These are phyloP conservation scores for Muscidifurax raptorellus DNA, from an alignment of 1,140 invertebrate genomes.

Conservation along the genomic window DNA sequence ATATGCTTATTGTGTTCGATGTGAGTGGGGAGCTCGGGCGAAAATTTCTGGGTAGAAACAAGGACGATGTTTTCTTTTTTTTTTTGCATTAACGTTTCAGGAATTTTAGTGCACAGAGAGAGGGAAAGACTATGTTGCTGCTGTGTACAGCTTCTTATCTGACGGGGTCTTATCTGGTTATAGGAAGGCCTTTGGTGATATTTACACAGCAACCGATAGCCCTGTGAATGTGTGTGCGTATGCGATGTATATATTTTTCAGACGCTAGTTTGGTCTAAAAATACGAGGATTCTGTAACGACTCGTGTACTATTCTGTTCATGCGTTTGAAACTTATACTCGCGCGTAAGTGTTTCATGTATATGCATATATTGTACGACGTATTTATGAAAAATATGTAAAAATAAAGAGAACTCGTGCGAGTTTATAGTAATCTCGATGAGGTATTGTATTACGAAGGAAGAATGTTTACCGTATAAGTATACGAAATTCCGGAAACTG, in stretches of 20 bases:
- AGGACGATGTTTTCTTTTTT: background rate
- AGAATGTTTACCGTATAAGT: too few relatives aligned
- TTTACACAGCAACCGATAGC: constrained; percentile 62
- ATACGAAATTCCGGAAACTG: background rate
- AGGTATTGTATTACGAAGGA: too few relatives aligned
- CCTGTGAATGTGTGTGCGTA: too few relatives aligned
- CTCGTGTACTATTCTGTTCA: background rate
- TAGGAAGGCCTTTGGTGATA: constrained; percentile 60
- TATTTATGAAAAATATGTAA: too few relatives aligned
- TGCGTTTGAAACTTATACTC: background rate
- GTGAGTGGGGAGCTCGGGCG: background rate
- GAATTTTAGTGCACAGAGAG: constrained; percentile 15
- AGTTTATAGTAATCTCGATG: too few relatives aligned
- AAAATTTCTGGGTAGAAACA: background rate
- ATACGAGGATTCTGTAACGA: background rate
- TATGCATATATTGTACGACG: too few relatives aligned
- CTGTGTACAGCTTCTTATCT: constrained; percentile 54
- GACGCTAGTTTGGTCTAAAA: background rate
- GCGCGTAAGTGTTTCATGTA: background rate
- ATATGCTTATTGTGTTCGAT: background rate
- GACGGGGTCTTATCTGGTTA: constrained; percentile 58
- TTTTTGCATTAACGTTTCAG: constrained; percentile 10
- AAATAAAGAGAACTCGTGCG: too few relatives aligned
- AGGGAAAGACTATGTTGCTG: background rate
- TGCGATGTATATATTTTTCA: background rate